phyloP scores from a whole-genome alignment of 2,113 vertebrate genomes.

The Menidia beryllina region DNA sequence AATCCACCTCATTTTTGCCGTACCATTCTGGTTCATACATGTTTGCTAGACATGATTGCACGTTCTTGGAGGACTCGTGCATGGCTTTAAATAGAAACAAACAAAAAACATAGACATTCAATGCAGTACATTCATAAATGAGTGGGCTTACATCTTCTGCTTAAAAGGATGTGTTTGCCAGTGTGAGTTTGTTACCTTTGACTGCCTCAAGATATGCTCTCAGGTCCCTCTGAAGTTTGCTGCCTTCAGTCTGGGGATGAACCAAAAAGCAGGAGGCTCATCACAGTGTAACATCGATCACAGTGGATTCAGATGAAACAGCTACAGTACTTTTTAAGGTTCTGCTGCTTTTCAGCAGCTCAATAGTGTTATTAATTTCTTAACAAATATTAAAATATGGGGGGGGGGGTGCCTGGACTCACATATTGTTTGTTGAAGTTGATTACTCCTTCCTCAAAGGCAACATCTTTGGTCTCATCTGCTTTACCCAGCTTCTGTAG shows the following conservation, averaged over 20 bases:
- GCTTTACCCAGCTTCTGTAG: constrained; percentile 98
- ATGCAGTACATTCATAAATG: background rate
- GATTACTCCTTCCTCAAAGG: constrained; percentile 96
- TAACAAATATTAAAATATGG: background rate
- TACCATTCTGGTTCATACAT: constrained; percentile 97
- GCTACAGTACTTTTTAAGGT: background rate
- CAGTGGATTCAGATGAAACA: background rate
- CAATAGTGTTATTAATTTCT: background rate
- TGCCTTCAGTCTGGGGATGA: constrained; percentile 87
- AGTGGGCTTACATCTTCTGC: background rate
- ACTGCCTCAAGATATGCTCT: constrained; percentile 92
- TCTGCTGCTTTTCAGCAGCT: background rate
- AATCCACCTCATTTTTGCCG: constrained; percentile 92
- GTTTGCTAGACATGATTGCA: constrained; percentile 93
- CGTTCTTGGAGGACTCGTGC: constrained; percentile 95
- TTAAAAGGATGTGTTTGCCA: background rate
- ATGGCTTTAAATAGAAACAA: constrained; percentile 83
- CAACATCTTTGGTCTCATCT: constrained; percentile 96
- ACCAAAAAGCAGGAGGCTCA: constrained; percentile 38
- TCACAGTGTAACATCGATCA: background rate
- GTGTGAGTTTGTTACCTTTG: constrained; percentile 84
- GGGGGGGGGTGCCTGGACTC: constrained; percentile 23
- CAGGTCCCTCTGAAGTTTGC: constrained; percentile 94
- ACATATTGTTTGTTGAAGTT: constrained; percentile 99
- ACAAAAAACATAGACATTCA: constrained; percentile 24